Percentiles rank a stretch among this genome's conserved stretches.
These are phyloP conservation scores for Mimas tiliae DNA, from an alignment of 2,888 invertebrate species.

Conservation along the genomic window DNA sequence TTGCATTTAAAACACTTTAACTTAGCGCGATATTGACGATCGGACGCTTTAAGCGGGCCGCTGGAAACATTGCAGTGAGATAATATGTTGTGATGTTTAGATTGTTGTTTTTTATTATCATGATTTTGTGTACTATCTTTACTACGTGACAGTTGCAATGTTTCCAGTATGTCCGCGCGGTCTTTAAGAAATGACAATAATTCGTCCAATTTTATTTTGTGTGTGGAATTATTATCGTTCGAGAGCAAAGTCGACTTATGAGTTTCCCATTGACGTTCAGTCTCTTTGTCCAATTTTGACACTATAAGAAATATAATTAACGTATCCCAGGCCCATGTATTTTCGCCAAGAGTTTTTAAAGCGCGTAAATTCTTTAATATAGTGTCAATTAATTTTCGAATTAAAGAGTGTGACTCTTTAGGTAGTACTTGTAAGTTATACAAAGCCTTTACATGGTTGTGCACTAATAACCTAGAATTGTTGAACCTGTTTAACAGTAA, in stretches of 20 bases:
- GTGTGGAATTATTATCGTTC: neutral
- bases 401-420: conserved; percentile 5
- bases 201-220: conserved; percentile 15
- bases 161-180: conserved; percentile 29
- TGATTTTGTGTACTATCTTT: conserved; percentile 3
- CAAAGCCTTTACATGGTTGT: too few relatives aligned
- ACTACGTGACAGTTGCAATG: conserved; percentile 26
- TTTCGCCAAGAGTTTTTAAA: too few relatives aligned
- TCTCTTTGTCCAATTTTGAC: conserved; percentile 16
- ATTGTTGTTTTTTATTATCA: conserved; percentile 18
- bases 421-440: conserved; percentile 20
- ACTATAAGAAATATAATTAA: conserved; percentile 11
- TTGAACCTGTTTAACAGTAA: too few relatives aligned
- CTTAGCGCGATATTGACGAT: conserved; percentile 14
- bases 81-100: neutral
- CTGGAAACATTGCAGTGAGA: conserved; percentile 5
- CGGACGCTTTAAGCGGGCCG: neutral
- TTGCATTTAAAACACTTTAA: conserved; percentile 14
- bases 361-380: too few relatives aligned
- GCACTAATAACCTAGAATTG: too few relatives aligned
- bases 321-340: conserved; percentile 4
- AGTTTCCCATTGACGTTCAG: too few relatives aligned
- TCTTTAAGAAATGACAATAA: conserved; percentile 11
- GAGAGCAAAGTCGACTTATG: neutral
- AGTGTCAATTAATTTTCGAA: conserved; percentile 21